Percentiles rank a stretch among this genome's conserved stretches.
These are phyloP conservation scores for Hystrix brachyura DNA, from an alignment of 2,113 vertebrate species.

Conservation along the genomic window DNA sequence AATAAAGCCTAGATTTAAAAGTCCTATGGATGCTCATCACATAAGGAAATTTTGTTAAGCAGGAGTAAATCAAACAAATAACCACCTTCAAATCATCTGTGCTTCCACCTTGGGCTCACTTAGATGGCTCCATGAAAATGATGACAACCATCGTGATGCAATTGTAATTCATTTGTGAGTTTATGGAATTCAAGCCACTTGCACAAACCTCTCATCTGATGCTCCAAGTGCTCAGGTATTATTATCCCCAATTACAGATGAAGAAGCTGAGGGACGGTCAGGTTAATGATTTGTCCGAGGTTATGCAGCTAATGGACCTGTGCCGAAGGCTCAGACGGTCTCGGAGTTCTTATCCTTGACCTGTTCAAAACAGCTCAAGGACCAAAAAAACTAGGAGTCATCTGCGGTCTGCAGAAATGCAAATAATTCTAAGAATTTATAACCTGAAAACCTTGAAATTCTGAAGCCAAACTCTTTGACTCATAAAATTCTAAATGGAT, in stretches of 20 bases:
- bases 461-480: conserved; percentile 52
- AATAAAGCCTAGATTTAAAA: background rate
- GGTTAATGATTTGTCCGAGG: conserved; percentile 45
- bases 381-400: background rate
- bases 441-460: conserved; percentile 54
- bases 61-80: background rate
- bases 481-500: conserved; percentile 77
- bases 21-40: background rate
- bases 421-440: conserved; percentile 47
- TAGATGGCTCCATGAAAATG: background rate
- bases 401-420: conserved; percentile 40
- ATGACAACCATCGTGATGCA: background rate
- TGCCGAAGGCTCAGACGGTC: background rate
- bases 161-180: background rate
- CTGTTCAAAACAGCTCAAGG: conserved; percentile 56
- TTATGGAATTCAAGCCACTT: background rate
- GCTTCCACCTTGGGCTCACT: background rate
- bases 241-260: conserved; percentile 43
- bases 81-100: background rate
- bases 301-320: conserved; percentile 17
- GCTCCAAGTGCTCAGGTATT: background rate
- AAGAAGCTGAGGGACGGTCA: conserved; percentile 37
- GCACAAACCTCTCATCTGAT: background rate
- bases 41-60: background rate
- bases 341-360: conserved; percentile 66